phyloP scores from a whole-genome alignment of 2,113 vertebrate species.

The Ammodytes dubius region DNA sequence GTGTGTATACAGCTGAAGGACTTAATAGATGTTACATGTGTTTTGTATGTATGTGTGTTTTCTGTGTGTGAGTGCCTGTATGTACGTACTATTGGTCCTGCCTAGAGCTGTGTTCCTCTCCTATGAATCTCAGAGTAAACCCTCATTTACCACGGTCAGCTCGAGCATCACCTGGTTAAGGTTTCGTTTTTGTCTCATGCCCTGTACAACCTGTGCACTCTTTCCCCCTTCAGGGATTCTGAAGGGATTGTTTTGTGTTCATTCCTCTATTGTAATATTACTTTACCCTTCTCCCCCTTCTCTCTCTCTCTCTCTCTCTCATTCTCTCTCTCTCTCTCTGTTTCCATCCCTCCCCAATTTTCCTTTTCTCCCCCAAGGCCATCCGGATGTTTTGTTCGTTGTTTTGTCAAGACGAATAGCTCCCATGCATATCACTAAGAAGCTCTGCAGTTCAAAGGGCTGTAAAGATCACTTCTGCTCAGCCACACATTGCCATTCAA shows the following conservation, averaged over 20 bases:
- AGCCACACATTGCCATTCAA: constrained; percentile 61
- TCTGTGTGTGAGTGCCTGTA: constrained; percentile 1
- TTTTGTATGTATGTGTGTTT: not conserved
- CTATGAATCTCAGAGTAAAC: constrained; percentile 57
- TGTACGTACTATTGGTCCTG: constrained; percentile 3
- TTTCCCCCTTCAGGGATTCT: constrained; percentile 46
- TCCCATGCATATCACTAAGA: constrained; percentile 54
- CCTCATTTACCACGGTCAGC: constrained; percentile 44
- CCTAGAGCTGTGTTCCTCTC: constrained; percentile 34
- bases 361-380: constrained; percentile 30
- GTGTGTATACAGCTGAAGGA: not conserved
- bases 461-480: constrained; percentile 52
- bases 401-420: constrained; percentile 59
- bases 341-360: constrained; percentile 33
- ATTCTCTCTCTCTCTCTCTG: constrained; percentile 6
- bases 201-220: constrained; percentile 33
- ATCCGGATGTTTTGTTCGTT: constrained; percentile 36
- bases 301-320: not conserved
- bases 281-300: not conserved
- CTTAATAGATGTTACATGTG: not conserved
- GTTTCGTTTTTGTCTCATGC: constrained; percentile 46
- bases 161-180: constrained; percentile 49
- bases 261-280: constrained; percentile 35
- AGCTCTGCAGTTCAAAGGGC: constrained; percentile 59
- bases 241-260: constrained; percentile 27